Base-by-base conservation (phyloP, 2,888 invertebrate species). In the Antitype chi region DNA sequence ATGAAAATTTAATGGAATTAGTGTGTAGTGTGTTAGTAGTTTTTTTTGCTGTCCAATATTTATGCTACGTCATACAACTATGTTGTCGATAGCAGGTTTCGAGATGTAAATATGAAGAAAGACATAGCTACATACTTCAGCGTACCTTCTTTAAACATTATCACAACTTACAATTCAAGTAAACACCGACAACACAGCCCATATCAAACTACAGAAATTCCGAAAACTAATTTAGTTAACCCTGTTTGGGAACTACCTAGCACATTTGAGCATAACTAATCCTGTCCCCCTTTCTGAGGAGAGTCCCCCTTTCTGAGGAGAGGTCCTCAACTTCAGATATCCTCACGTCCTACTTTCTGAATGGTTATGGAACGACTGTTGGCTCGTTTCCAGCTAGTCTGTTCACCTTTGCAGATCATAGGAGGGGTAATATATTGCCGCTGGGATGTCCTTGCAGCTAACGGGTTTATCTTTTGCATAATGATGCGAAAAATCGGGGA, bases 371-470 rank as follows among this genome's bases (percentile, higher is more conserved):
- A 32, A 62, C 25, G 64, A 57, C 57, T 70, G 62, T 77, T 82
- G 85, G 84, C 84, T 69, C 55, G 62, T 62, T 78, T 80, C 84
- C 78, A 84, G 47, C 47, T 63, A 68, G 73, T 70, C 47, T 81
- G 69, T 71, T 74, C 78, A 77, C 80, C 80, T 75, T 55, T 25
- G 47, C 66, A 62, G 47, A 68, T 74, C 47, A 70, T 80, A 80
- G 53, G 43, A n/a, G 64, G n/a, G 69, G 43, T 68, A 47, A 75
- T 82, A 69, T 77, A 73, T 67, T n/a, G 28, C 67, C 11, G 17
- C 25, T 74, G 43, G 52, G 52, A 53, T 32, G 62, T 78, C 38
- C 20, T 78, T 17, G 38, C 32, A 49, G 23, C n/a, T 59, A 77
- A 80, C 60, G 57, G 63, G 57, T 63, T 70, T 9, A 32, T 57